phyloP scores from a whole-genome alignment of 2,113 vertebrate genomes.

The Meleagris gallopavo region DNA sequence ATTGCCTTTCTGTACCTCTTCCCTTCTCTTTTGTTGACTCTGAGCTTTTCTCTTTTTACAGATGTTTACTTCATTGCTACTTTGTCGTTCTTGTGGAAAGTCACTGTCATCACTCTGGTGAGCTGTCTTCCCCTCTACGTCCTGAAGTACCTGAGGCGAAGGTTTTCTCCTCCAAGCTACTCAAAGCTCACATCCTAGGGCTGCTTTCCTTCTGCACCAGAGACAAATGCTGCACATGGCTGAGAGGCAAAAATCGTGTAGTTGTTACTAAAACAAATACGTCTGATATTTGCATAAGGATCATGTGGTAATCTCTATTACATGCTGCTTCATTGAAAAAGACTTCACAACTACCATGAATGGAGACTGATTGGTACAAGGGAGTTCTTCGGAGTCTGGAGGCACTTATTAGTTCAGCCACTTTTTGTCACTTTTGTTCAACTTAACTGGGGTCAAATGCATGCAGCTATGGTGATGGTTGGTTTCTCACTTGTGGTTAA shows the following conservation, averaged over 20 bases:
- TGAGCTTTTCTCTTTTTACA: constrained; percentile 59
- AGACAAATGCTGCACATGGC: constrained; percentile 1
- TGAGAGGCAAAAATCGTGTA: constrained; percentile 31
- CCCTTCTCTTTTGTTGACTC: not conserved
- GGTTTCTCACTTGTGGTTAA: not conserved
- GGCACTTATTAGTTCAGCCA: not conserved
- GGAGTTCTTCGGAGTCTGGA: not conserved
- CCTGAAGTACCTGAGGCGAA: constrained; percentile 94
- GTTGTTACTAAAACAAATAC: not conserved
- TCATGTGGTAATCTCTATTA: constrained; percentile 20
- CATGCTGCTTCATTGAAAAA: constrained; percentile 28
- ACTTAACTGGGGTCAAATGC: not conserved
- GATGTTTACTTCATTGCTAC: constrained; percentile 96
- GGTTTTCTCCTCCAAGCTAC: constrained; percentile 97
- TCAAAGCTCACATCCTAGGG: constrained; percentile 94
- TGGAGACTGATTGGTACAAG: accelerated
- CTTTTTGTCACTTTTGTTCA: not conserved
- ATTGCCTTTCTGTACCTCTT: not conserved
- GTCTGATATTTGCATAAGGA: constrained; percentile 4
- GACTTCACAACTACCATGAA: not conserved
- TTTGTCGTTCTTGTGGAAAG: constrained; percentile 96
- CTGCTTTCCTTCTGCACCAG: not conserved
- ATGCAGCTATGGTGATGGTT: accelerated
- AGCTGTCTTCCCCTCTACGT: constrained; percentile 98
- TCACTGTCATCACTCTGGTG: constrained; percentile 94